Base-by-base conservation (phyloP, 2,113 vertebrate genomes). In the Patagioenas fasciata region DNA sequence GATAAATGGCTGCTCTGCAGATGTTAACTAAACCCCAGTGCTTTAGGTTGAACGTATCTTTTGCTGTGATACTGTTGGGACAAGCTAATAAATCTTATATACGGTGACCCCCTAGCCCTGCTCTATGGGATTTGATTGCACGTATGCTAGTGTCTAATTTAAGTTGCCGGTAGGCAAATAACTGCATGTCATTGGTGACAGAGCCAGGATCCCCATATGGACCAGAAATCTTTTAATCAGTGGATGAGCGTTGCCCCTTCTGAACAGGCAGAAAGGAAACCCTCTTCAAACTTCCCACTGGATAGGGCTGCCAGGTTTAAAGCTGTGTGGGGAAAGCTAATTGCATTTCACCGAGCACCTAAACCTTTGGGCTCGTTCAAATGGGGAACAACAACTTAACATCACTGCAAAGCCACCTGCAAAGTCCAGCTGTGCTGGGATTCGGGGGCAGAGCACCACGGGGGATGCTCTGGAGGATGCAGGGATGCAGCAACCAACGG, bases 261-360 rank as follows among this genome's bases (percentile, higher is more conserved):
- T n/a, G 36, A 77, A 31, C 11, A 29, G 29, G 11, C 4, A 16
- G 34, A 14, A 32, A 48, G 29, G 11, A 91, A 91, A 71, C 13
- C 13, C 34, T 67, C n/a, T 16, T 6, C 6, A 29, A 40, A 21
- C 48, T 14, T 58, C n/a, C 25, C 31, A 8, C 20, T 9, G 24
- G 9, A 2, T 3, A 6, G n/a, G 5, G 51, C 10, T 34, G 32
- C 9, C 15, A 6, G 9, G 12, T 50, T 75, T 26, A 44, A 56
- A 61, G 51, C 26, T 10, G 32, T 0, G 23, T 44, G n/a, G 24
- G 53, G 47, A 42, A 56, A 50, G n/a, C n/a, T 17, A 17, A 38
- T 0, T 15, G 24, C 28, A 38, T 38, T 62, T 79, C 78, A 71
- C 11, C 11, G 31, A 21, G 47, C 0, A 0, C 58, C 57, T 47